These are phyloP conservation scores for Philaethria dido DNA, from an alignment of 2,888 invertebrate genomes.

Conservation along the genomic window DNA sequence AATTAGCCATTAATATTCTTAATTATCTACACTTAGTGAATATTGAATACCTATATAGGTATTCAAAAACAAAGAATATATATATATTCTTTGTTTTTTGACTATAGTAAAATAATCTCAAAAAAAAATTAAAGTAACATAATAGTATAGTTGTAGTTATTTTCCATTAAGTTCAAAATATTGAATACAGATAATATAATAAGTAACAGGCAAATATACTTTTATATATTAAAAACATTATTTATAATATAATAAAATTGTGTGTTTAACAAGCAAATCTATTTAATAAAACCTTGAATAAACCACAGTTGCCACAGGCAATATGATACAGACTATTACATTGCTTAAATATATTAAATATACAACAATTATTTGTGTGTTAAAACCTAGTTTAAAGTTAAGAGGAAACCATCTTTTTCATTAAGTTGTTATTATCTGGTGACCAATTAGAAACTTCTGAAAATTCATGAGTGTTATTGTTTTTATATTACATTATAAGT, in stretches of 20 bases:
- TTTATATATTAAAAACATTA: too few relatives aligned
- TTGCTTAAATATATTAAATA: constrained; percentile 5
- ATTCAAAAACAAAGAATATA: too few relatives aligned
- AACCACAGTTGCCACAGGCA: background rate
- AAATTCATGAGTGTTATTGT: background rate
- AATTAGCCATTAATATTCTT: too few relatives aligned
- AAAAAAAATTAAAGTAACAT: too few relatives aligned
- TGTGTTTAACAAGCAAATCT: constrained; percentile 1
- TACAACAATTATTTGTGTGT: constrained; percentile 18
- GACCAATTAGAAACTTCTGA: background rate
- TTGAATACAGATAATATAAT: too few relatives aligned
- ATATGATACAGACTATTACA: constrained; percentile 9
- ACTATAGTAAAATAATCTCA: too few relatives aligned
- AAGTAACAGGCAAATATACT: too few relatives aligned
- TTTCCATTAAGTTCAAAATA: too few relatives aligned
- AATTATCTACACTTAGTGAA: too few relatives aligned
- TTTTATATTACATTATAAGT: background rate
- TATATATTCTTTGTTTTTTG: too few relatives aligned
- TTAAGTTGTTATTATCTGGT: background rate
- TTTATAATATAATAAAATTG: background rate
- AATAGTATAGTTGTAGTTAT: too few relatives aligned
- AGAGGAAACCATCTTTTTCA: background rate
- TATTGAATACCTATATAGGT: too few relatives aligned
- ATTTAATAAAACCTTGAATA: constrained; percentile 22
- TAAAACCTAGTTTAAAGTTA: background rate